Conservation (phyloP, 2,888 invertebrate genomes). For the Tipula confusa region DNA sequence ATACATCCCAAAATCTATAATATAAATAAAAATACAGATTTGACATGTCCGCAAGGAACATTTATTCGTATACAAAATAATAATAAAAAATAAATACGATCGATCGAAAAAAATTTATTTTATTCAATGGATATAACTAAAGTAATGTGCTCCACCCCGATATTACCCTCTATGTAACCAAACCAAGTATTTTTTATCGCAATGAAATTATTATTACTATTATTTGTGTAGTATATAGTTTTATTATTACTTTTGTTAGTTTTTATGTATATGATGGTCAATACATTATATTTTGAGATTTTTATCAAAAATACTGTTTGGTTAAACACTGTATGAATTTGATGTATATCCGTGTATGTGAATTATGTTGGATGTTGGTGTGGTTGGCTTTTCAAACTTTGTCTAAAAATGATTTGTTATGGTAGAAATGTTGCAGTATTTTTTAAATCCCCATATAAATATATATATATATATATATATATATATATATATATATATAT, state of each 20-base stretch:
- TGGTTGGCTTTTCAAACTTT: background rate
- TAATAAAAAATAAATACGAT: background rate
- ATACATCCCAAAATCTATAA: too few relatives aligned
- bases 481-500: background rate
- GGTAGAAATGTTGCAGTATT: background rate
- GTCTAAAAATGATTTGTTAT: background rate
- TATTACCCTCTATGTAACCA: background rate
- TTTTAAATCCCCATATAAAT: background rate
- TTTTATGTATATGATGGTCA: background rate
- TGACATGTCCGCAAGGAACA: constrained; percentile 1
- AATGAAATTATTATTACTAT: background rate
- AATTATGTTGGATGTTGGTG: background rate
- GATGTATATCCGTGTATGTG: background rate
- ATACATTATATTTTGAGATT: background rate
- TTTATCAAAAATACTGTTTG: background rate
- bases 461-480: background rate
- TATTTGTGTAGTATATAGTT: too few relatives aligned
- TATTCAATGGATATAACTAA: background rate
- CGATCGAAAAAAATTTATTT: background rate
- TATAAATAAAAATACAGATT: background rate
- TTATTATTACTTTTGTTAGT: background rate
- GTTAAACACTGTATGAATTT: too few relatives aligned
- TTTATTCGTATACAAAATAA: background rate
- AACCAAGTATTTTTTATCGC: background rate
- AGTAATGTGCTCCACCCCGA: background rate